Base-by-base conservation (phyloP, 2,888 invertebrate genomes). In the Gryllus longicercus region DNA sequence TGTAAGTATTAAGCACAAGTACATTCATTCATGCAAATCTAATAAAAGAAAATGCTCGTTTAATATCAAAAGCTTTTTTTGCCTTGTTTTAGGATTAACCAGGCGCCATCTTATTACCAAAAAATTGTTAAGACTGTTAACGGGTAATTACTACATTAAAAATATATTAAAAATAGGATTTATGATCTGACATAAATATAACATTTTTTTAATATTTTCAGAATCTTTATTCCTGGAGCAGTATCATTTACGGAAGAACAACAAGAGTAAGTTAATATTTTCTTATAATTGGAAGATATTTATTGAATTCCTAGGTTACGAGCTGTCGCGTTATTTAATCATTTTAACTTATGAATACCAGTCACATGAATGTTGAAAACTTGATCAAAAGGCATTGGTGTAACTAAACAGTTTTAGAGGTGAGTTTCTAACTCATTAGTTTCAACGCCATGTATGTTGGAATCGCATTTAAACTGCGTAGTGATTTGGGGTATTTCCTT, bases 81-180 rank as follows among this genome's bases (percentile, higher is more conserved):
- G n/a, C 51, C 76, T 76, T 51, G 16, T 79, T 76, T 12, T 63
- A 79, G 79, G 79, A 80, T 79, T 23, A 79, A 79, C 25, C 76
- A 79, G 77, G 78, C 63, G 25, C 11, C 78, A 4, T 23, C 74
- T 11, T 81, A 80, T 23, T 81, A 81, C 84, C 87, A 89, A 83
- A 85, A 90, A 77, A 87, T 94, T 49, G 86, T 93, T 81, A 87
- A 87, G 25, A 90, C 91, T 85, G 88, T 94, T 8, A 94, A 94
- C 87, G 94, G 94, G 94, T 93, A 88, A 77, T 76, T 79, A 14
- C n/a, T 49, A 18, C n/a, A 16, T n/a, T 63, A 0, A 63, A 63
- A 18, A 63, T 5, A 18, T 63, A 63, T 63, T 5, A 63, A 63
- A 14, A 63, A 63, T 16, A 11, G 5, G 38, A 8, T 38, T 38